These are phyloP conservation scores for Pemphigus obesinymphae DNA, from an alignment of 1,140 invertebrate genomes.

Conservation along the genomic window DNA sequence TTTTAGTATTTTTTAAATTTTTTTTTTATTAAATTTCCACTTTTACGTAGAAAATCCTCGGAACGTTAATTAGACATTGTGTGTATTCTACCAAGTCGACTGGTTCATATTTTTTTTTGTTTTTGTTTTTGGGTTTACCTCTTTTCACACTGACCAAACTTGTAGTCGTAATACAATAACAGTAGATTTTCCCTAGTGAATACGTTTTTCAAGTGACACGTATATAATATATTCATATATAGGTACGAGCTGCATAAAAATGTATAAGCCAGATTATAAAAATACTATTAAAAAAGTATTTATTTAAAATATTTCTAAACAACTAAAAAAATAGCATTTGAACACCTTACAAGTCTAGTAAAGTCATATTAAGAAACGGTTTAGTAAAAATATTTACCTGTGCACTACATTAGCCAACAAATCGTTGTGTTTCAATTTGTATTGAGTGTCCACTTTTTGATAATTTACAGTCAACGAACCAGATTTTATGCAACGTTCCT, in stretches of 20 bases:
- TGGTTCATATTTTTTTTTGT: neutral
- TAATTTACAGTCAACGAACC: conserved; percentile 94
- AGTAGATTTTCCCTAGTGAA: neutral
- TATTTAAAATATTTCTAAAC: no score
- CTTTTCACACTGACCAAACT: neutral
- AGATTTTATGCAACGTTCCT: conserved; percentile 80
- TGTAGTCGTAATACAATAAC: no score
- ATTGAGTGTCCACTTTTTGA: conserved; percentile 84
- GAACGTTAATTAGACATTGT: neutral
- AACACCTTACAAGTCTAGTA: no score
- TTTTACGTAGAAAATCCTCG: neutral
- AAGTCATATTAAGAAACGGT: no score
- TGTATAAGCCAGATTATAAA: no score
- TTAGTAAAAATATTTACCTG: conserved; percentile 60
- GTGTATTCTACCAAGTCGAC: neutral
- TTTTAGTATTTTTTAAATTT: neutral
- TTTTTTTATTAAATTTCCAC: neutral
- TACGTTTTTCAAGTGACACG: neutral
- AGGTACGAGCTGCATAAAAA: no score
- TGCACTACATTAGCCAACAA: conserved; percentile 90
- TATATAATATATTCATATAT: no score
- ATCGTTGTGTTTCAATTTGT: conserved; percentile 90
- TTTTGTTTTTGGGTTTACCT: neutral
- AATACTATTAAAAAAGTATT: no score
- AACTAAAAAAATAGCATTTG: no score